phyloP scores from a whole-genome alignment of 2,797 vertebrate species.

The Rhinella marina region DNA sequence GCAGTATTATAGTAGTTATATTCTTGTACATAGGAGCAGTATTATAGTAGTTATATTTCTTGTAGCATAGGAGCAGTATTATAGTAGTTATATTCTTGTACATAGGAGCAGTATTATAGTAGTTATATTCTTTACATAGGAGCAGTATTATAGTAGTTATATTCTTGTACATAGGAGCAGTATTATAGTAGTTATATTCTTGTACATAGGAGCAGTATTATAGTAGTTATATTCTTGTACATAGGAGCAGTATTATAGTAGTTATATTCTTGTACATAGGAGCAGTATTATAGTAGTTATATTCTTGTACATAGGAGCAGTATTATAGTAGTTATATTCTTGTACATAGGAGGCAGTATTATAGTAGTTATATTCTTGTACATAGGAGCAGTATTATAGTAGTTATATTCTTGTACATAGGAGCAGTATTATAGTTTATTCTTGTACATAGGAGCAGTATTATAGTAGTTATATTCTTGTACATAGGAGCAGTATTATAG shows the following conservation, averaged over 20 bases:
- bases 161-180: slow-evolving; percentile 3
- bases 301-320: neutral
- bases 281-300: slow-evolving; percentile 19
- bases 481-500: too few species aligned
- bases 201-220: neutral
- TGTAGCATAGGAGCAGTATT: slow-evolving; percentile 8
- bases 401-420: too few species aligned
- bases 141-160: slow-evolving; percentile 6
- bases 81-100: slow-evolving; percentile 29
- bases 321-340: slow-evolving; percentile 11
- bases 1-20: slow-evolving; percentile 5
- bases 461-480: too few species aligned
- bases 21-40: neutral
- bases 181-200: slow-evolving; percentile 20
- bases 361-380: too few species aligned
- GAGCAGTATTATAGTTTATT: too few species aligned
- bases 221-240: slow-evolving; percentile 12
- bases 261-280: slow-evolving; percentile 23
- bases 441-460: too few species aligned
- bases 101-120: slow-evolving; percentile 5
- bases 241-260: slow-evolving; percentile 26
- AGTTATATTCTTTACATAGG: slow-evolving; percentile 7
- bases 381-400: too few species aligned
- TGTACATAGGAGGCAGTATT: neutral
- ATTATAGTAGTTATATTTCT: slow-evolving; percentile 6